Percentiles rank a stretch among this genome's conserved stretches.
Conservation (phyloP, 1,140 invertebrate species). For the Drosophila gunungcola region DNA sequence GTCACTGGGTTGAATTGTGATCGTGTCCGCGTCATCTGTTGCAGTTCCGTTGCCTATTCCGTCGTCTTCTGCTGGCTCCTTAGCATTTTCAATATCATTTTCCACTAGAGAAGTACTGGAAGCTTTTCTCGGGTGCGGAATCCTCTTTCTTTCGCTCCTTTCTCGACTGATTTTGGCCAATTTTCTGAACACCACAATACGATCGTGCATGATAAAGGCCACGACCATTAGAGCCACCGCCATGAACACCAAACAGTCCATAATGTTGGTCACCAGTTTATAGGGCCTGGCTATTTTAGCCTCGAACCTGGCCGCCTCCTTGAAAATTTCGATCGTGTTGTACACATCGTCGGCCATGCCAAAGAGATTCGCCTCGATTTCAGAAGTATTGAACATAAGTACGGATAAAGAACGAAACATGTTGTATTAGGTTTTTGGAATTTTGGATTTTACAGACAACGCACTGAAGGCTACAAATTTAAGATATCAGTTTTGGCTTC, state of each 20-base stretch:
- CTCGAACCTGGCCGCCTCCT: conserved; percentile 26
- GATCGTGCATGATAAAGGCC: conserved; percentile 9
- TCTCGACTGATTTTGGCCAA: not conserved
- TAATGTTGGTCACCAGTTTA: conserved; percentile 8
- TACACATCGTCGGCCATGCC: conserved; percentile 56
- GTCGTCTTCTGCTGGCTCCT: not conserved
- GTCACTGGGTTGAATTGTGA: conserved; percentile 7
- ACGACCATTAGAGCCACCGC: conserved; percentile 14
- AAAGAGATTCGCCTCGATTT: conserved; percentile 39
- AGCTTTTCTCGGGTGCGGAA: too few species aligned
- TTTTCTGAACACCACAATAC: not conserved
- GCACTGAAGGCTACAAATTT: not conserved
- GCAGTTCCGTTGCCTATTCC: not conserved
- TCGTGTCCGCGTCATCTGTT: not conserved
- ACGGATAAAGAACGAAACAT: conserved; percentile 18
- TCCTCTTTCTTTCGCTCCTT: not conserved
- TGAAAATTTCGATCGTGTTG: conserved; percentile 20
- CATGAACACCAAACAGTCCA: conserved; percentile 35
- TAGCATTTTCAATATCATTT: not conserved
- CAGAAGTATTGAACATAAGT: conserved; percentile 14
- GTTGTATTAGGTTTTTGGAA: conserved; percentile 8
- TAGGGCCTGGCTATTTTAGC: conserved; percentile 6
- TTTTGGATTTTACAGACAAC: conserved; percentile 6
- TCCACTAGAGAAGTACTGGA: not conserved
- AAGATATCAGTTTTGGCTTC: too few species aligned